These are phyloP conservation scores for Centroberyx gerrardi DNA, from an alignment of 2,797 vertebrate genomes.

Conservation along the genomic window DNA sequence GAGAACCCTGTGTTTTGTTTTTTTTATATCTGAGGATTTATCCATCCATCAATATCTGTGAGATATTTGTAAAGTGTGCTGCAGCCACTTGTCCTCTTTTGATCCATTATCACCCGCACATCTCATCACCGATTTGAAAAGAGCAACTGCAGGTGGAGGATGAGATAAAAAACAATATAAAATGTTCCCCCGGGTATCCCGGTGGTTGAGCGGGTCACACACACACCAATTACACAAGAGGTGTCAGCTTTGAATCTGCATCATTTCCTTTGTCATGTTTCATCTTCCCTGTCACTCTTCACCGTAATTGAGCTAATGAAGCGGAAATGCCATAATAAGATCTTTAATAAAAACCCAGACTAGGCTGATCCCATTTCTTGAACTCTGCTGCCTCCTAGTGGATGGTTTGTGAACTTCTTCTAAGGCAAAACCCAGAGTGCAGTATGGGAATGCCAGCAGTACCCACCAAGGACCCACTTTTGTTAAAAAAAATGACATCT, in stretches of 20 bases:
- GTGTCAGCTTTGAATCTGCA: not conserved
- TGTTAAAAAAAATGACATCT: no score
- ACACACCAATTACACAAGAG: not conserved
- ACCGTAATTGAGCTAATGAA: not conserved
- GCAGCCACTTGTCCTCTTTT: not conserved
- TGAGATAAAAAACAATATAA: not conserved
- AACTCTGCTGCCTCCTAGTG: slow-evolving; percentile 65
- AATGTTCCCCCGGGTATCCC: not conserved
- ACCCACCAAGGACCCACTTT: not conserved
- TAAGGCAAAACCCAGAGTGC: not conserved
- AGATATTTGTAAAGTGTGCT: not conserved
- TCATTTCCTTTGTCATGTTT: not conserved
- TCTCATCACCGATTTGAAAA: not conserved
- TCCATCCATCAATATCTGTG: not conserved
- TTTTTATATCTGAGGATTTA: not conserved
- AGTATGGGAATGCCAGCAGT: not conserved
- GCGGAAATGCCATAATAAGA: not conserved
- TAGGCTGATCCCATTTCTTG: not conserved
- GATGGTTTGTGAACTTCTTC: slow-evolving; percentile 20
- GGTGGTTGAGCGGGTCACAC: not conserved
- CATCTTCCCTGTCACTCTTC: not conserved
- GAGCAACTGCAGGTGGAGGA: not conserved
- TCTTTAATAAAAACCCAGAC: not conserved
- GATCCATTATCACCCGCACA: not conserved
- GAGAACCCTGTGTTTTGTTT: not conserved